A percentile compares a stretch with the other conserved stretches of the same genome.
Evolutionary conservation across 2,888 invertebrate species (phyloP).

Genomic region (Dorcus hopei): DNA sequence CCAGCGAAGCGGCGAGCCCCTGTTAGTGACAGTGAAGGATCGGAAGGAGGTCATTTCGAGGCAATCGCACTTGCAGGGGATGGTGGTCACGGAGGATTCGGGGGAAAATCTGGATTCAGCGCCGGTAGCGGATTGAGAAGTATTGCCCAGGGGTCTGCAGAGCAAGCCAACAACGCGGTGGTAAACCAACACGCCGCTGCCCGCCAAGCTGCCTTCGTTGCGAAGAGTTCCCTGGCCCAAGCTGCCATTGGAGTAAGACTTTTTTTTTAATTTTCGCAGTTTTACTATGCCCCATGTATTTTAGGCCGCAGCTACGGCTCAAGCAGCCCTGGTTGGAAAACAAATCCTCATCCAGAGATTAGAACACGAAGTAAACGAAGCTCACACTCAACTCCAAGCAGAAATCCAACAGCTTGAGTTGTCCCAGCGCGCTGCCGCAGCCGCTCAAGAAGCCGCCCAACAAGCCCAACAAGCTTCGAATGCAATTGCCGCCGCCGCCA

Average conservation of each 20-base stretch:
- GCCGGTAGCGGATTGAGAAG: conserved; percentile 62
- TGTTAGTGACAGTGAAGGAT: neutral
- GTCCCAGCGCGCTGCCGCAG: conserved; percentile 67
- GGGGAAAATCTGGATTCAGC: conserved; percentile 51
- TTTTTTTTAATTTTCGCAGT: neutral
- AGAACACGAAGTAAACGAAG: conserved; percentile 71
- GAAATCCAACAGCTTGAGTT: conserved; percentile 72
- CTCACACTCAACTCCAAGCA: conserved; percentile 64
- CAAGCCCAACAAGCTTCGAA: conserved; percentile 55
- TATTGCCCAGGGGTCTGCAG: conserved; percentile 64
- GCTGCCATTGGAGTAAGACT: conserved; percentile 57
- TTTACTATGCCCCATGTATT: neutral
- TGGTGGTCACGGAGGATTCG: conserved; percentile 16
- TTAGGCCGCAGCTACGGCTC: conserved; percentile 64
- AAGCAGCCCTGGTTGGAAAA: conserved; percentile 65
- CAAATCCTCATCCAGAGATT: conserved; percentile 55
- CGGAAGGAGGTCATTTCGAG: neutral
- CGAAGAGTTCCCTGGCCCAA: conserved; percentile 67
- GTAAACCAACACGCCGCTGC: conserved; percentile 65
- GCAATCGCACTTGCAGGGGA: neutral
- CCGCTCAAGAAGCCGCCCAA: conserved; percentile 71
- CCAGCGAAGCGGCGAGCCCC: neutral
- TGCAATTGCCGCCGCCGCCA: conserved; percentile 70
- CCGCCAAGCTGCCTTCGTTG: conserved; percentile 68
- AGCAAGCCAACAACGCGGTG: conserved; percentile 64